phyloP scores from a whole-genome alignment of 2,888 invertebrate species.

The Lamproptera curius region DNA sequence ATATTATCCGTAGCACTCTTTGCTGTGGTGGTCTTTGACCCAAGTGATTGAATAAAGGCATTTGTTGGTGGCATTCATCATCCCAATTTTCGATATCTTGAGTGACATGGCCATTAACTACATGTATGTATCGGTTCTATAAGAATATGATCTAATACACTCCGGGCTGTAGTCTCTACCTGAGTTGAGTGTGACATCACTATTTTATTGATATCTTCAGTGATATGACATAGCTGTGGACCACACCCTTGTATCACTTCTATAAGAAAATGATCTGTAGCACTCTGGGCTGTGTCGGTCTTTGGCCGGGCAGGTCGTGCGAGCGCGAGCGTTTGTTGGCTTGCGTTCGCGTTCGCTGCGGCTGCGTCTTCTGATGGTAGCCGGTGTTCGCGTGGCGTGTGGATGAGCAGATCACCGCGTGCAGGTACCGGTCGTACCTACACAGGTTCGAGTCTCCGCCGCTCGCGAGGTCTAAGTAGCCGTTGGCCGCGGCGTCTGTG shows the following conservation, averaged over 20 bases:
- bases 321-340: slow-evolving; percentile 51
- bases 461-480: slow-evolving; percentile 78
- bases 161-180: no score
- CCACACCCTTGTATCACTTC: no score
- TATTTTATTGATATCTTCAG: no score
- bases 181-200: no score
- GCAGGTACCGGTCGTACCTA: slow-evolving; percentile 79
- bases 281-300: slow-evolving; percentile 55
- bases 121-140: slow-evolving; percentile 63
- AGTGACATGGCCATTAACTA: no score
- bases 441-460: slow-evolving; percentile 77
- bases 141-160: slow-evolving; percentile 56
- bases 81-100: no score
- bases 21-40: no score
- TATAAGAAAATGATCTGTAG: slow-evolving; percentile 55
- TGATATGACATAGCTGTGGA: no score
- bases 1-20: no score
- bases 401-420: slow-evolving; percentile 80
- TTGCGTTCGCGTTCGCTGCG: slow-evolving; percentile 39
- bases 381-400: slow-evolving; percentile 68
- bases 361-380: slow-evolving; percentile 58
- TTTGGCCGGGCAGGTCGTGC: slow-evolving; percentile 53
- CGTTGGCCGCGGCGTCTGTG: slow-evolving; percentile 42
- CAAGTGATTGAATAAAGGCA: no score
- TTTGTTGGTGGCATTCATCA: no score